These are phyloP conservation scores for Platyscapa corneri DNA, from an alignment of 1,140 invertebrate species.

Conservation along the genomic window DNA sequence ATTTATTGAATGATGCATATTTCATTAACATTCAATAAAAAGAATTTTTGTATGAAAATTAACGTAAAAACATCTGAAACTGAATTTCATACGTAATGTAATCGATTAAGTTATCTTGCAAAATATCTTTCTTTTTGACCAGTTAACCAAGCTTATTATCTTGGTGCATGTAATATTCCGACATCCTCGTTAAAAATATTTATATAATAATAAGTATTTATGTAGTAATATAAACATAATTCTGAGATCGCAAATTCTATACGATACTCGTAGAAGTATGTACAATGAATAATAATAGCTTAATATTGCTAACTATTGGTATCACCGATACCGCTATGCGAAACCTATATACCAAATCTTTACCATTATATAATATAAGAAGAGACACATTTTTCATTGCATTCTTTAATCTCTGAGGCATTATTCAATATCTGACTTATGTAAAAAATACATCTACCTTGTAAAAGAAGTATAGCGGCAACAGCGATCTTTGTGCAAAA, in stretches of 20 bases:
- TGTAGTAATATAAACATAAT: not conserved
- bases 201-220: not conserved
- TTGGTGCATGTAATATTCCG: no score
- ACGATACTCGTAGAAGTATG: not conserved
- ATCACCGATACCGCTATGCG: not conserved
- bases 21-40: no score
- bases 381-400: not conserved
- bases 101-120: not conserved
- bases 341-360: not conserved
- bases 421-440: not conserved
- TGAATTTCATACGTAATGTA: not conserved
- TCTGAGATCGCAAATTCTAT: not conserved
- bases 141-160: not conserved
- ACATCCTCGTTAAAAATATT: no score
- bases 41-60: no score
- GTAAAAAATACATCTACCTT: not conserved
- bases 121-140: not conserved
- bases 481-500: not conserved
- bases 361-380: not conserved
- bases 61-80: no score
- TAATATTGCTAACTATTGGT: not conserved
- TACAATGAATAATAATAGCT: not conserved
- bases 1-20: no score
- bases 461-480: not conserved
- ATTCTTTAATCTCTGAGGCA: not conserved